phyloP scores from a whole-genome alignment of 2,113 vertebrate genomes.

The Lycocorax pyrrhopterus region DNA sequence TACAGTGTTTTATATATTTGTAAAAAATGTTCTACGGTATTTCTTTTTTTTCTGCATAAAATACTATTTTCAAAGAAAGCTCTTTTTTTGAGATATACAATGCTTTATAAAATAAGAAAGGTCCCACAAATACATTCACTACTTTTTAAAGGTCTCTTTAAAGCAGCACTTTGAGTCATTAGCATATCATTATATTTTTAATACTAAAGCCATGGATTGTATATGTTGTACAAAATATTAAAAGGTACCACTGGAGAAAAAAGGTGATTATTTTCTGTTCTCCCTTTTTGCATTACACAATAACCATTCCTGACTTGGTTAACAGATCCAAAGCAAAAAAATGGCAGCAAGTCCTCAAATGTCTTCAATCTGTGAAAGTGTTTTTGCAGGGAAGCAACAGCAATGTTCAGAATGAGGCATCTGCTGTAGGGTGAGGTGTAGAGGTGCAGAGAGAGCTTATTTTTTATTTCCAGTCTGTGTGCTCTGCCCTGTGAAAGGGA shows the following conservation, averaged over 20 bases:
- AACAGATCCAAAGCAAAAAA: background rate
- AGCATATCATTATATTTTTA: background rate
- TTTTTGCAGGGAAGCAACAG: background rate
- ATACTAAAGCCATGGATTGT: background rate
- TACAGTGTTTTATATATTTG: background rate
- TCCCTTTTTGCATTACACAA: background rate
- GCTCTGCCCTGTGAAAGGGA: background rate
- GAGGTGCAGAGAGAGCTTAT: rapidly evolving
- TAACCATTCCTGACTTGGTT: background rate
- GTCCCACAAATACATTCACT: background rate
- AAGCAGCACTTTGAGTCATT: background rate
- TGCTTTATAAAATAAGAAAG: background rate
- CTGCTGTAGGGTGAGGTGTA: background rate
- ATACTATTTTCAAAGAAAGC: background rate
- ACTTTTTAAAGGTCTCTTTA: background rate
- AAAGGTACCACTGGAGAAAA: background rate
- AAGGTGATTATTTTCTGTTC: background rate
- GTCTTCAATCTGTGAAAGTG: background rate
- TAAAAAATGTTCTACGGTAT: background rate
- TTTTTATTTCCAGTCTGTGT: background rate
- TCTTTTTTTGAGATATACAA: background rate
- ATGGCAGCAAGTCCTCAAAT: background rate
- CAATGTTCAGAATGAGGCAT: background rate
- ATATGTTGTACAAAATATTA: background rate
- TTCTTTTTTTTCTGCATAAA: background rate